phyloP scores from a whole-genome alignment of 2,797 vertebrate genomes.

The Sebastes jordani region DNA sequence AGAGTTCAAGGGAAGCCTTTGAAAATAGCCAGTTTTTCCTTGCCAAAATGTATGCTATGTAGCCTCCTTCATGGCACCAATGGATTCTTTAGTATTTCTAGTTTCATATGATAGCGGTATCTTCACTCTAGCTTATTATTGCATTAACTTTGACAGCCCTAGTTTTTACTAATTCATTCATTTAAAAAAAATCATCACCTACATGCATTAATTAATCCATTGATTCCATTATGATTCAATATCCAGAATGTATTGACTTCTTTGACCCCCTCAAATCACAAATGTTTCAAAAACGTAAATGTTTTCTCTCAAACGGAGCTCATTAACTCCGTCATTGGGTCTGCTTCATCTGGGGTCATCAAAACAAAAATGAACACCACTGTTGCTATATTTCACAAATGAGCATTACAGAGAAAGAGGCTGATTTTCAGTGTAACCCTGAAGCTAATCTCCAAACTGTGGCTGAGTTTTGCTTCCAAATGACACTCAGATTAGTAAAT shows the following conservation, averaged over 20 bases:
- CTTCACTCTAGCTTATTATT: no score
- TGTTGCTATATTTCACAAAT: background rate
- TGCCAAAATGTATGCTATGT: no score
- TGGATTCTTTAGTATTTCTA: no score
- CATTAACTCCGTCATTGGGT: background rate
- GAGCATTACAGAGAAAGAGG: background rate
- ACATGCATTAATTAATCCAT: background rate
- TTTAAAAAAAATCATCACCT: background rate
- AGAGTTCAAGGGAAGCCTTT: no score
- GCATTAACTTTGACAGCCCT: no score
- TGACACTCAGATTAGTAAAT: background rate
- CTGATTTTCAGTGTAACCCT: background rate
- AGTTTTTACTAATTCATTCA: background rate
- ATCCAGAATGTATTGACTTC: background rate
- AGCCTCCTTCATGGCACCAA: no score
- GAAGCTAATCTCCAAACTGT: constrained; percentile 10
- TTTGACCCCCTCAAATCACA: background rate
- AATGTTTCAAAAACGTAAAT: background rate
- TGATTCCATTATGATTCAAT: background rate
- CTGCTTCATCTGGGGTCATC: background rate
- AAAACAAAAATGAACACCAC: background rate
- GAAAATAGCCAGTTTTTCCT: no score
- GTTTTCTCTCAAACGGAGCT: background rate
- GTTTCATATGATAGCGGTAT: no score
- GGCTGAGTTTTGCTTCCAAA: background rate